Evolutionary conservation across 2,888 invertebrate species (phyloP).

Genomic region (Hypsopygia costalis): DNA sequence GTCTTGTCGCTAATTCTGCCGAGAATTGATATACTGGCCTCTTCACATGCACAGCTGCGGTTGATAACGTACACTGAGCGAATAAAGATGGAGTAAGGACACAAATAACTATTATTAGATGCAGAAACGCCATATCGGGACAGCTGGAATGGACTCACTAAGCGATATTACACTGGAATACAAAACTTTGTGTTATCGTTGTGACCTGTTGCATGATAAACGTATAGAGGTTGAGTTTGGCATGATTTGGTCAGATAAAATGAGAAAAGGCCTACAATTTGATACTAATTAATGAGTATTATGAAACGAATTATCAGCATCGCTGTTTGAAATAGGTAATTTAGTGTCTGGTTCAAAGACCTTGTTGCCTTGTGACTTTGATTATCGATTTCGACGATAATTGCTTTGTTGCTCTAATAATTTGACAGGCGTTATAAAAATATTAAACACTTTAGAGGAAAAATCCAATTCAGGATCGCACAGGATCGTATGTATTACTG

Average conservation of each 20-base stretch:
- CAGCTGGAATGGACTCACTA: background rate
- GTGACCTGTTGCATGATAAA: slow-evolving; percentile 4
- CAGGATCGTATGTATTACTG: no score
- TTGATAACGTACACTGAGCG: slow-evolving; percentile 35
- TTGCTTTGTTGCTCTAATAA: no score
- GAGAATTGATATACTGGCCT: slow-evolving; percentile 48
- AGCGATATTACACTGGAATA: background rate
- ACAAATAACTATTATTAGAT: slow-evolving; percentile 24
- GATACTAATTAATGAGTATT: background rate
- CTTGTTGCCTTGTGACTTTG: no score
- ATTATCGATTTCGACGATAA: no score
- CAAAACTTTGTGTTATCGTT: slow-evolving; percentile 12
- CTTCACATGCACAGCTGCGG: slow-evolving; percentile 29
- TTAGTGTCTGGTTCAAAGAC: no score
- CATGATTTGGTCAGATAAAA: background rate
- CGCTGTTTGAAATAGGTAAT: background rate
- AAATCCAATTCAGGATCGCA: no score
- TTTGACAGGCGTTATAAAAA: no score
- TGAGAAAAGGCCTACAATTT: slow-evolving; percentile 1
- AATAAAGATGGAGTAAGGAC: slow-evolving; percentile 24
- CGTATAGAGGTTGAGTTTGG: background rate
- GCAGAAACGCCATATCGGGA: slow-evolving; percentile 35
- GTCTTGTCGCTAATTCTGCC: slow-evolving; percentile 32
- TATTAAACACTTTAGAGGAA: no score
- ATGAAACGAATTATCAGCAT: background rate